These are phyloP conservation scores for Chromoteleia sp. DNA, from an alignment of 2,888 invertebrate species.

Conservation along the genomic window DNA sequence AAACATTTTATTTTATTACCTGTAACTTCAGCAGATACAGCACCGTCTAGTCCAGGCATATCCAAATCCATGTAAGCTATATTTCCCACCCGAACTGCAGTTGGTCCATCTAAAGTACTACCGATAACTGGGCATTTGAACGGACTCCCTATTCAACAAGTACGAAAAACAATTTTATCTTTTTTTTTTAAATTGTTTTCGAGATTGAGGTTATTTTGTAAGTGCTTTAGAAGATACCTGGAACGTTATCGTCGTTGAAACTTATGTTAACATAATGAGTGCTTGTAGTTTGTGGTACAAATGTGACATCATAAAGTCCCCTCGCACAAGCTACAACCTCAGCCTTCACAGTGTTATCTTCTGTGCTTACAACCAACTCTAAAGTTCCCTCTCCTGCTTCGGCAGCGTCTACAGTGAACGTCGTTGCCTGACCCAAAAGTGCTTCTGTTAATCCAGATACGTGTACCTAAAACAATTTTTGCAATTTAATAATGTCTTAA, in stretches of 20 bases:
- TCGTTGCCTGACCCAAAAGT: slow-evolving; percentile 91
- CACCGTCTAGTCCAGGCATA: slow-evolving; percentile 83
- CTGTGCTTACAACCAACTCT: slow-evolving; percentile 95
- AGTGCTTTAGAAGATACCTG: slow-evolving; percentile 83
- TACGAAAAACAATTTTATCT: not conserved
- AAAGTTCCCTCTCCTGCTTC: slow-evolving; percentile 97
- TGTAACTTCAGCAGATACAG: slow-evolving; percentile 85
- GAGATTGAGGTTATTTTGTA: too few species aligned
- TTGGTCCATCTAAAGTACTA: slow-evolving; percentile 79
- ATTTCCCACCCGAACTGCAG: slow-evolving; percentile 81
- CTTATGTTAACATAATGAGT: slow-evolving; percentile 97
- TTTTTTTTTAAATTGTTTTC: too few species aligned
- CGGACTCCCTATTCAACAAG: slow-evolving; percentile 89
- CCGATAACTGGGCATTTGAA: slow-evolving; percentile 91
- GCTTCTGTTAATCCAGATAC: slow-evolving; percentile 83
- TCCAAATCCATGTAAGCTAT: slow-evolving; percentile 84
- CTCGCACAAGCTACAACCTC: slow-evolving; percentile 95
- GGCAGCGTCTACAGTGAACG: slow-evolving; percentile 97
- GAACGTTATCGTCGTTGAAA: slow-evolving; percentile 96
- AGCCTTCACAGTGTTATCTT: slow-evolving; percentile 95
- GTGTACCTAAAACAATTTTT: slow-evolving; percentile 76
- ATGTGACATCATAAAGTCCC: slow-evolving; percentile 96
- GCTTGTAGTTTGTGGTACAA: slow-evolving; percentile 94
- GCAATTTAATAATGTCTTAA: not conserved
- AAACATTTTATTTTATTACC: slow-evolving; percentile 80